Evolutionary conservation across 2,888 invertebrate species (phyloP), one percentile per base, ranked within the genome.

Genomic region (Chymomyza fuscimana): DNA sequence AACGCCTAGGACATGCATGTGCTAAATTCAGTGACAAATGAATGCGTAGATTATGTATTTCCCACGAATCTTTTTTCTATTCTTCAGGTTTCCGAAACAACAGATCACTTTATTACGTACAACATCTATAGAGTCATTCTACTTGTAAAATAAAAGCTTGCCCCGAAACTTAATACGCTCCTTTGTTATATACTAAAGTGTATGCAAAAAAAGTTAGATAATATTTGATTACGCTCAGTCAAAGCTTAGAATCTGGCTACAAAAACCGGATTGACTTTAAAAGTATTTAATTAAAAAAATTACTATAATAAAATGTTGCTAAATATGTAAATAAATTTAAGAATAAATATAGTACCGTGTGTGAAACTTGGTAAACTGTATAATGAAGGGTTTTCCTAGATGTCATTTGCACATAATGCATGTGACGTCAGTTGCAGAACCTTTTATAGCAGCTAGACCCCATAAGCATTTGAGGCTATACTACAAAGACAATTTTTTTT

Each of bases 181-280:
- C 5, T 7, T 4, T 32, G 32, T 32, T 32, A 7, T 32, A 5
- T 32, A 5, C 7, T 65, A 15, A 68, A 67, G 68, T 61, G 29
- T 69, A 62, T 32, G 0, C 9, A 32, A 9, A 65, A 76, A 65
- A 32, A 29, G 52, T 65, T 74, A 61, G 52, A 59, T 64, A 71
- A n/a, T 12, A 16, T 60, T 59, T 54, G 65, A 40, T 56, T 68
- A 25, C 65, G 51, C 59, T 59, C 29, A 29, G 4, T 22, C n/a
- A 10, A 36, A 12, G 56, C 56, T 56, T 0, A 25, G 19, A 32
- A 63, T 67, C 46, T 60, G 59, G 67, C 70, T 73, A 71, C 40
- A 52, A 67, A 86, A 84, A 68, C 82, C 84, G 86, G 80, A 82
- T 81, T 71, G 78, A 58, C 75, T 75, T 69, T 72, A 72, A 80